Evolutionary conservation across 2,797 vertebrate genomes (phyloP).

Genomic region (Gymnothorax javanicus): DNA sequence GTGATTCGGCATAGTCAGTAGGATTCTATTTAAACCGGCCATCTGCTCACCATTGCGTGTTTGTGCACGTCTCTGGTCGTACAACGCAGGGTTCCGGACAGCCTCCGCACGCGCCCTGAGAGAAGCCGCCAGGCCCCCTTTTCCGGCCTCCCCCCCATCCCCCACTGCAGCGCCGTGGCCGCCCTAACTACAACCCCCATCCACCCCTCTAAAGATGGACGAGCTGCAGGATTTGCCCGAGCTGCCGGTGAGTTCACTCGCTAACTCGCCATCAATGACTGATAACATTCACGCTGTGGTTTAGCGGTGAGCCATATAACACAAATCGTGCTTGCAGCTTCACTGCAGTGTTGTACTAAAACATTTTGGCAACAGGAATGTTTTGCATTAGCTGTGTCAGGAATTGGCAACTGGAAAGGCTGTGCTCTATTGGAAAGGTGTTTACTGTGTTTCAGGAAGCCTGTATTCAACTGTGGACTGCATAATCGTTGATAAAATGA

Average conservation of each 20-base stretch:
- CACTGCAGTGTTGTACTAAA: no score
- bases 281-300: no score
- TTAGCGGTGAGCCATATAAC: no score
- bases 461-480: no score
- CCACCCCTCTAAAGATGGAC: constrained; percentile 80
- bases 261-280: no score
- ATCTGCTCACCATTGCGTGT: constrained; percentile 27
- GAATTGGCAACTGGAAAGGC: no score
- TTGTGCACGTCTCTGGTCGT: constrained; percentile 42
- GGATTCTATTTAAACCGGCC: constrained; percentile 53
- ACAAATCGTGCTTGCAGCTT: no score
- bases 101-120: constrained; percentile 54
- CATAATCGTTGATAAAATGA: no score
- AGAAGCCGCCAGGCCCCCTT: constrained; percentile 44
- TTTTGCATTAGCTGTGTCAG: no score
- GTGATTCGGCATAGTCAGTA: constrained; percentile 19
- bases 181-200: constrained; percentile 55
- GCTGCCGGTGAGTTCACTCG: constrained; percentile 83
- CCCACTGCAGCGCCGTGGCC: constrained; percentile 57
- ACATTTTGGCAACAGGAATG: no score
- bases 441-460: no score
- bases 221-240: constrained; percentile 84
- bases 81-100: constrained; percentile 63
- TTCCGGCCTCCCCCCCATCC: constrained; percentile 35
- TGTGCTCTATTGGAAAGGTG: no score